Conservation (phyloP, 2,888 invertebrate species). For the Margaritifera margaritifera region DNA sequence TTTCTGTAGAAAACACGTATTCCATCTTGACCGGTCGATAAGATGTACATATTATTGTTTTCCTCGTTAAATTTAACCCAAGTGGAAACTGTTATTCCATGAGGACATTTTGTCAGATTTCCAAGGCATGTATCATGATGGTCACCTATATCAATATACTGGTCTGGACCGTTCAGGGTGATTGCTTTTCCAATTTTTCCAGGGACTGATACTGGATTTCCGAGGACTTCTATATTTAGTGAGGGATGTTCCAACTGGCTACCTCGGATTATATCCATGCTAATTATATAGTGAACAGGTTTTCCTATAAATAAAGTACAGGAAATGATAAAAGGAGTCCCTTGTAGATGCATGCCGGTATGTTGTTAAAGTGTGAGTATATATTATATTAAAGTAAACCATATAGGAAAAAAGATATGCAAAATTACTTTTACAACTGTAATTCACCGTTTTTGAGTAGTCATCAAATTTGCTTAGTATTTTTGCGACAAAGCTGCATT, state of each 20-base stretch:
- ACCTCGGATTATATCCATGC: slow-evolving; percentile 54
- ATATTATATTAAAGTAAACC: neutral
- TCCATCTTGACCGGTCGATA: slow-evolving; percentile 62
- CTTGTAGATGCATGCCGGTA: neutral
- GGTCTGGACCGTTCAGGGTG: slow-evolving; percentile 57
- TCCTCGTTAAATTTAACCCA: slow-evolving; percentile 64
- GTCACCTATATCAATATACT: slow-evolving; percentile 66
- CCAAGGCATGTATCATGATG: slow-evolving; percentile 62
- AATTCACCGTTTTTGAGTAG: too few relatives aligned
- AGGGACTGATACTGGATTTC: slow-evolving; percentile 47
- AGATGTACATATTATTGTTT: slow-evolving; percentile 62
- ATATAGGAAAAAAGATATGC: neutral
- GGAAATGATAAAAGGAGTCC: neutral
- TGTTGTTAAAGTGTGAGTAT: neutral
- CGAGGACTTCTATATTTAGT: slow-evolving; percentile 43
- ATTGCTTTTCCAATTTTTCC: slow-evolving; percentile 65
- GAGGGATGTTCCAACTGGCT: slow-evolving; percentile 39
- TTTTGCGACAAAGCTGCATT: too few relatives aligned
- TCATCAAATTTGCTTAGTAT: too few relatives aligned
- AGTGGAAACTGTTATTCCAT: slow-evolving; percentile 65
- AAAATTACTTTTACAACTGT: too few relatives aligned
- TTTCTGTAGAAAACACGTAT: slow-evolving; percentile 59
- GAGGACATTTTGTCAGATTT: slow-evolving; percentile 58
- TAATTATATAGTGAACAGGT: slow-evolving; percentile 51
- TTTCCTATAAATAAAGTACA: slow-evolving; percentile 43